Evolutionary conservation across 2,797 vertebrate genomes (phyloP), one percentile per base, ranked within the genome.

Genomic region (Telmatherina bonti): DNA sequence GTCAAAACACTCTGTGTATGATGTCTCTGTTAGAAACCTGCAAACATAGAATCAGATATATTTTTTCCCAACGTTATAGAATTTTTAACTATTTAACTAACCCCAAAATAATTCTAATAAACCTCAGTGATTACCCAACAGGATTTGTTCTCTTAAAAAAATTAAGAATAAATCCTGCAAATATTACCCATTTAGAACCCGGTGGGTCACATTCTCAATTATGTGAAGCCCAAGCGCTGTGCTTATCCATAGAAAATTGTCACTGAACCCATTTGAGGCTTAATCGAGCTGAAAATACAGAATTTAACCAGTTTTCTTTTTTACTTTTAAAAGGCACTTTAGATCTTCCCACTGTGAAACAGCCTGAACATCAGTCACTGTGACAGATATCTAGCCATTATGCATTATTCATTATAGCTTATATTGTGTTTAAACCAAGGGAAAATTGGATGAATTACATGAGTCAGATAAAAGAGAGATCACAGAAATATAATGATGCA

Each of bases 261-360:
- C 67, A 45, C 77, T 61, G 18, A 9, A 11, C 60, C 49, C 2
- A 9, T 70, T 77, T 89, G 80, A 86, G 79, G 89, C 64, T 90
- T 88, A 92, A 91, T 88, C 83, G 87, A 90, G 88, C 91, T 81
- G 83, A 91, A 93, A 91, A 91, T 78, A 78, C 33, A 74, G 82
- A 81, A 83, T 82, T 80, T 68, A 62, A 58, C 47, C 73, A 55
- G 59, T 78, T 74, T 58, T 67, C 55, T 64, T 54, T 36, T 62
- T 51, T 58, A 69, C 9, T 62, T 11, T 0, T 27, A 58, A 57
- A 36, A 24, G 31, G 31, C 10, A 49, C 78, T 55, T 20, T 7
- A 45, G 63, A 69, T 53, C 71, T 58, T 55, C 24, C 31, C 7
- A 61, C 45, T n/a, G 45, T 22, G 59, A 51, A 70, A 49, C 67